phyloP scores from a whole-genome alignment of 2,888 invertebrate genomes.

The Alsophila aescularia region DNA sequence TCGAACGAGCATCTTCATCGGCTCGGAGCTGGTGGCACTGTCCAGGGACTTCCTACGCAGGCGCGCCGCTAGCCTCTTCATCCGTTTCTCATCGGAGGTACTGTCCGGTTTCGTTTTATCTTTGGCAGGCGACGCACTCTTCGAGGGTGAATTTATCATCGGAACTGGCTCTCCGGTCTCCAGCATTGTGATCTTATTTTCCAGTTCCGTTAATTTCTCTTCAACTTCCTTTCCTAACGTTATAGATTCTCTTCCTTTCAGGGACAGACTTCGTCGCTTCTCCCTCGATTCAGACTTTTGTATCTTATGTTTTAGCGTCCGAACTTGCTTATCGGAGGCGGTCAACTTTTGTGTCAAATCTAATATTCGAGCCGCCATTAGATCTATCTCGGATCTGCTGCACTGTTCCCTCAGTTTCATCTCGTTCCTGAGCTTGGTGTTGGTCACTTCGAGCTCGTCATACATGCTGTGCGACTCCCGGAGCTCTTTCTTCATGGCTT shows the following conservation, averaged over 20 bases:
- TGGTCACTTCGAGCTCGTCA: conserved; percentile 92
- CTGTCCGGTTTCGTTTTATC: conserved; percentile 79
- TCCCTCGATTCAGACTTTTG: conserved; percentile 90
- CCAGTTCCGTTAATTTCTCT: conserved; percentile 92
- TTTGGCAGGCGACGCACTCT: conserved; percentile 82
- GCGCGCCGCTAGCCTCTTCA: conserved; percentile 82
- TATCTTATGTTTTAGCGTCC: conserved; percentile 91
- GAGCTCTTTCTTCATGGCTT: conserved; percentile 92
- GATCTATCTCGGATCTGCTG: conserved; percentile 88
- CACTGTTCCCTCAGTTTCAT: conserved; percentile 87
- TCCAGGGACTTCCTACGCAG: conserved; percentile 90
- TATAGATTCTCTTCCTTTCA: conserved; percentile 93
- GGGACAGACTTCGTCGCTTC: conserved; percentile 91
- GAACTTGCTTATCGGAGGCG: conserved; percentile 91
- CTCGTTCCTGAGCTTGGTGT: conserved; percentile 89
- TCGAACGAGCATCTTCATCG: conserved; percentile 91
- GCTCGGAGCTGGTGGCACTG: conserved; percentile 90
- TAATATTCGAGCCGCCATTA: conserved; percentile 93
- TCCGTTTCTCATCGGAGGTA: conserved; percentile 75
- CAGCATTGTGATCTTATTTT: conserved; percentile 89
- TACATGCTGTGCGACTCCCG: conserved; percentile 91
- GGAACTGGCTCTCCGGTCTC: conserved; percentile 81
- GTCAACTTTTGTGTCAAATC: conserved; percentile 93
- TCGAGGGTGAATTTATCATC: conserved; percentile 76
- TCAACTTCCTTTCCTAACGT: conserved; percentile 93